These are phyloP conservation scores for Nephrotoma appendiculata DNA, from an alignment of 2,888 invertebrate species.

Conservation along the genomic window DNA sequence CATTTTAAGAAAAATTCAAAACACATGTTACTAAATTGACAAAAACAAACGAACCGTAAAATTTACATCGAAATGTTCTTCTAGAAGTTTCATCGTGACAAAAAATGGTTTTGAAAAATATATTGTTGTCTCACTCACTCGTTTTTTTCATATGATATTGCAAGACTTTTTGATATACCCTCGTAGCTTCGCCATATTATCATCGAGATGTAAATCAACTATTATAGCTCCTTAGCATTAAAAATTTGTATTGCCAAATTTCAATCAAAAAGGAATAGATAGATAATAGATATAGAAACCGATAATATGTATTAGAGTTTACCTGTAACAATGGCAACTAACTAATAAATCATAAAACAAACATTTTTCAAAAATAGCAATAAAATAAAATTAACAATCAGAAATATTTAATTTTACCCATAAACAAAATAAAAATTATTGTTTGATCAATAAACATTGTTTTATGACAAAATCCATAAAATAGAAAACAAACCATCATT, in stretches of 20 bases:
- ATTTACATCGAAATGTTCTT: no score
- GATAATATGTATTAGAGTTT: not conserved
- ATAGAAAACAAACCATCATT: not conserved
- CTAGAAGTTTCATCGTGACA: no score
- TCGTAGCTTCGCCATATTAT: no score
- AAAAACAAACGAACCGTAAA: no score
- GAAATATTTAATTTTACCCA: not conserved
- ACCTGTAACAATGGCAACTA: not conserved
- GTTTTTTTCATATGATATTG: no score
- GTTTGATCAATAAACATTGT: not conserved
- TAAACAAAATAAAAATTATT: not conserved
- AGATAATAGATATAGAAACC: not conserved
- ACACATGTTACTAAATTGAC: no score
- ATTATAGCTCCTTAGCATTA: no score
- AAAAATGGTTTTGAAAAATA: no score
- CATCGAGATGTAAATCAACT: no score
- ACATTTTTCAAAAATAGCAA: not conserved
- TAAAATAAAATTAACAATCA: not conserved
- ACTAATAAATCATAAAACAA: not conserved
- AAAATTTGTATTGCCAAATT: not conserved
- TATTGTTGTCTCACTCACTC: no score
- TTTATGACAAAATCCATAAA: not conserved
- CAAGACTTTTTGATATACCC: no score
- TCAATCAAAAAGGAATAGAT: not conserved
- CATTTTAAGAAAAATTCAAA: no score